phyloP scores from a whole-genome alignment of 2,888 invertebrate genomes.

The Drosophila meridiana region DNA sequence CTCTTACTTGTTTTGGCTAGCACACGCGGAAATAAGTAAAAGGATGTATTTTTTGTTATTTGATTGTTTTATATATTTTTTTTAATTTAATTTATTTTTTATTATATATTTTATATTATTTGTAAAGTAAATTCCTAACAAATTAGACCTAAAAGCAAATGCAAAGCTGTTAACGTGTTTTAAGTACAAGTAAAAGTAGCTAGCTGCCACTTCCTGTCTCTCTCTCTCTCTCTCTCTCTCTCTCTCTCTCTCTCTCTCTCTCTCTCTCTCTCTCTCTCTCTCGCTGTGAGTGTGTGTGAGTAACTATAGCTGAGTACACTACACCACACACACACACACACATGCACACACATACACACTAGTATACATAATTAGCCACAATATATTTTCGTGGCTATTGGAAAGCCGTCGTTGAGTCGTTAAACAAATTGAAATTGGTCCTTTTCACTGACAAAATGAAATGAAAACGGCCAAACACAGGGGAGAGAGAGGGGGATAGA shows the following conservation, averaged over 20 bases:
- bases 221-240: no score
- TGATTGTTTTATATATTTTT: neutral
- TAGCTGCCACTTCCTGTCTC: conserved; percentile 64
- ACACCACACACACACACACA: conserved; percentile 7
- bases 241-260: no score
- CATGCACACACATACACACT: conserved; percentile 26
- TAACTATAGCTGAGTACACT: conserved; percentile 43
- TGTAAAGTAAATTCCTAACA: neutral
- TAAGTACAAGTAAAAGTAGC: conserved; percentile 48
- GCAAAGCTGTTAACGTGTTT: conserved; percentile 5
- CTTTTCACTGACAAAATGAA: conserved; percentile 66
- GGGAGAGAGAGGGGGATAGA: neutral
- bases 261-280: no score
- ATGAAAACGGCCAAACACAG: conserved; percentile 51
- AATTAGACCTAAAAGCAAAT: neutral
- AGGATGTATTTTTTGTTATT: neutral
- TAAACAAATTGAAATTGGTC: conserved; percentile 74
- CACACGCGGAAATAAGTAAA: no score
- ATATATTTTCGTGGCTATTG: conserved; percentile 59
- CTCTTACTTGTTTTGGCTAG: no score
- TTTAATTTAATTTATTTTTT: neutral
- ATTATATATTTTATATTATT: neutral
- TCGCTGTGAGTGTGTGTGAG: no score
- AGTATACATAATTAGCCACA: conserved; percentile 60
- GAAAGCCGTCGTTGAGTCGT: conserved; percentile 58